Conservation (phyloP, 1,140 invertebrate species). For the Drosophila kepulauana region DNA sequence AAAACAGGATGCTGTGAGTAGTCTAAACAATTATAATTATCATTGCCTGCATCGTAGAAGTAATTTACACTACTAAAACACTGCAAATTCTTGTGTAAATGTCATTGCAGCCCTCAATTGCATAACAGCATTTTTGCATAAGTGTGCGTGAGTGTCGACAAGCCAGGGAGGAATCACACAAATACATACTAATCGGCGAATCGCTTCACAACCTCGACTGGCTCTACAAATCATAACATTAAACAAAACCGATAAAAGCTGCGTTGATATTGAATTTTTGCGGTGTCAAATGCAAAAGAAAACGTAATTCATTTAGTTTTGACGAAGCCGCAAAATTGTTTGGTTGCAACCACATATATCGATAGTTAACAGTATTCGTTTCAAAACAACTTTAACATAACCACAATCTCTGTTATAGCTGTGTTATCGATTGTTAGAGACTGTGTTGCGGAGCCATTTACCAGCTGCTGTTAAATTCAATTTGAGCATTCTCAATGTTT, state of each 20-base stretch:
- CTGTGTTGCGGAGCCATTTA: background rate
- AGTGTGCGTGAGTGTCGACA: constrained; percentile 73
- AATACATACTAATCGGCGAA: constrained; percentile 46
- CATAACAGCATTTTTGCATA: constrained; percentile 78
- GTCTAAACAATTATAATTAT: background rate
- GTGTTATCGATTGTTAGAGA: constrained; percentile 18
- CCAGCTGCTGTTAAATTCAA: constrained; percentile 17
- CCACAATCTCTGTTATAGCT: constrained; percentile 34
- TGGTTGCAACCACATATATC: constrained; percentile 46
- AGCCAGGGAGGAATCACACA: constrained; percentile 73
- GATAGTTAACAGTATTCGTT: constrained; percentile 72
- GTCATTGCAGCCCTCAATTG: constrained; percentile 79
- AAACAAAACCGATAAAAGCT: constrained; percentile 29
- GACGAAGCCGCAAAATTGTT: constrained; percentile 36
- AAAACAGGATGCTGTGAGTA: constrained; percentile 72
- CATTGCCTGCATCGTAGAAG: background rate
- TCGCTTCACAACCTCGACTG: constrained; percentile 32
- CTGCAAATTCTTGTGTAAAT: constrained; percentile 30
- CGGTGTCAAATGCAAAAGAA: constrained; percentile 36
- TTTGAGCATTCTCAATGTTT: constrained; percentile 1
- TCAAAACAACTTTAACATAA: constrained; percentile 64
- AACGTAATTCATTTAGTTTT: constrained; percentile 18
- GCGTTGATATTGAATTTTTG: constrained; percentile 27
- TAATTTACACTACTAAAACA: background rate
- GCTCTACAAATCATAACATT: constrained; percentile 20